These are phyloP conservation scores for Homarus americanus DNA, from an alignment of 1,140 invertebrate genomes.

Conservation along the genomic window DNA sequence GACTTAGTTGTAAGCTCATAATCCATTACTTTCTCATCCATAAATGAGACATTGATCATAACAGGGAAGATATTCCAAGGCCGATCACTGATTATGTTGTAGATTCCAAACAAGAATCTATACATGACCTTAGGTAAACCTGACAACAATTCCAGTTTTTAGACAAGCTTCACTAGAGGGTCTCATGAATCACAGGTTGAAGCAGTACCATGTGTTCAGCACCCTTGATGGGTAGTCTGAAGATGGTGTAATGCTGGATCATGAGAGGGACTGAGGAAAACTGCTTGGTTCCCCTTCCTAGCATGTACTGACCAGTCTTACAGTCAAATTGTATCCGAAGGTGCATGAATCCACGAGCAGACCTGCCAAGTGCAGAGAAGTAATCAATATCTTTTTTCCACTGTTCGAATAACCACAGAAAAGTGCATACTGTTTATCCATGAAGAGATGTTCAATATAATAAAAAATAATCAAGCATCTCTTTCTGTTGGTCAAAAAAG, in stretches of 20 bases:
- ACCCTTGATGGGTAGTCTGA: constrained; percentile 93
- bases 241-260: constrained; percentile 94
- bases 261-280: constrained; percentile 94
- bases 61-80: constrained; percentile 12
- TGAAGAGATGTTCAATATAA: no score
- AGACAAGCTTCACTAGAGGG: constrained; percentile 54
- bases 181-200: constrained; percentile 84
- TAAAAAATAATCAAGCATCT: no score
- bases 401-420: no score
- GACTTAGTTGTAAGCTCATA: constrained; percentile 6
- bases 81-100: constrained; percentile 13
- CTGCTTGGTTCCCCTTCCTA: constrained; percentile 94
- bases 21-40: neutral
- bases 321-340: constrained; percentile 90
- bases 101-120: constrained; percentile 13
- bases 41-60: no score
- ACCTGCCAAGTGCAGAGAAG: constrained; percentile 81
- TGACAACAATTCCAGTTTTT: neutral
- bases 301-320: constrained; percentile 84
- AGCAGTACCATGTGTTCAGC: constrained; percentile 96
- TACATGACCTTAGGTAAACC: constrained; percentile 3
- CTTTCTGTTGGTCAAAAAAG: no score
- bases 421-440: no score
- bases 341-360: constrained; percentile 95
- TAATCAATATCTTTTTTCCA: neutral